Percentiles rank a stretch among this genome's conserved stretches.
These are phyloP conservation scores for Alauda arvensis DNA, from an alignment of 2,797 vertebrate genomes.

Conservation along the genomic window DNA sequence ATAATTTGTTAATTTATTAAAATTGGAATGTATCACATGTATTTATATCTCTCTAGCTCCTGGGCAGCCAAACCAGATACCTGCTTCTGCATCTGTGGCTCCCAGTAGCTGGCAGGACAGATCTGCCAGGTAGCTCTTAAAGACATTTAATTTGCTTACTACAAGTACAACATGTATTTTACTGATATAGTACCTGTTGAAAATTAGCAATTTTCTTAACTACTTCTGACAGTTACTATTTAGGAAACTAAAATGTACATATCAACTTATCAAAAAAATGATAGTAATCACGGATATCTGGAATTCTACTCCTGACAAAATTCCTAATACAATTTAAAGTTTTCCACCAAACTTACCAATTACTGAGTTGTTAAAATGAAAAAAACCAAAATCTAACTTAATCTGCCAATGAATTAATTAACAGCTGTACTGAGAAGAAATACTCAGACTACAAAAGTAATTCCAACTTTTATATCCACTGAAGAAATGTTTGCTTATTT, in stretches of 20 bases:
- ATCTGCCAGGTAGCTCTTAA: neutral
- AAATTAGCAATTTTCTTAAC: neutral
- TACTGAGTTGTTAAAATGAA: neutral
- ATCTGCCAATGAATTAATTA: neutral
- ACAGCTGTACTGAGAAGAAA: neutral
- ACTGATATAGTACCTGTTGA: neutral
- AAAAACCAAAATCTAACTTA: neutral
- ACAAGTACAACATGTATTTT: neutral
- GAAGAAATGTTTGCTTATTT: neutral
- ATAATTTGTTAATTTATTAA: neutral
- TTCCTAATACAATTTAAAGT: neutral
- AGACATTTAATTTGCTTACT: neutral
- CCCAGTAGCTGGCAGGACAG: neutral
- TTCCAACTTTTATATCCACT: neutral
- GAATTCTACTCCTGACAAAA: neutral
- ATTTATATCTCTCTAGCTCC: neutral
- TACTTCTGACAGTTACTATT: neutral
- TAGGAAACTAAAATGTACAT: neutral
- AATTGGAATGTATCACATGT: neutral
- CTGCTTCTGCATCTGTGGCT: neutral
- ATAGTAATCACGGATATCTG: neutral
- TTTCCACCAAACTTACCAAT: neutral
- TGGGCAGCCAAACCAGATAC: neutral
- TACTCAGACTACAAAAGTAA: neutral
- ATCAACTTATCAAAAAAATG: neutral